phyloP scores from a whole-genome alignment of 2,888 invertebrate genomes.

The Leuctra nigra region DNA sequence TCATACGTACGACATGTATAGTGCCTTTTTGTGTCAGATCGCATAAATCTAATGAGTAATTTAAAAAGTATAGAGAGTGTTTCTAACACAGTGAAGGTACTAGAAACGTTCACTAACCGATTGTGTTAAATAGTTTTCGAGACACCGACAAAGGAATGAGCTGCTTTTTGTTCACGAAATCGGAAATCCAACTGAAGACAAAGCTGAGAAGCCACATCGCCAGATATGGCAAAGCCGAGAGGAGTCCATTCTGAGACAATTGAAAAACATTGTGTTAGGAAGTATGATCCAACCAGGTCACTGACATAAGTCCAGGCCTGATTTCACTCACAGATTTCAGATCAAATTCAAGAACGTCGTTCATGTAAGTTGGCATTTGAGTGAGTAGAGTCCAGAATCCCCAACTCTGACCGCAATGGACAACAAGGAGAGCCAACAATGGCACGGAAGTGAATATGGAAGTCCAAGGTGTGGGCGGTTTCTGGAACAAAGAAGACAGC shows the following conservation, averaged over 20 bases:
- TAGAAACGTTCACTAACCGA: constrained; percentile 49
- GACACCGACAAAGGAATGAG: constrained; percentile 47
- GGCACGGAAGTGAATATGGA: constrained; percentile 58
- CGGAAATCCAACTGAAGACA: constrained; percentile 59
- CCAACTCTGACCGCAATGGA: constrained; percentile 70
- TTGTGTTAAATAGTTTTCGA: constrained; percentile 60
- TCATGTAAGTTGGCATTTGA: constrained; percentile 75
- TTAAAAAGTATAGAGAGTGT: too few relatives aligned
- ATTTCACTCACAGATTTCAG: constrained; percentile 54
- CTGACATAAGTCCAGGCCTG: too few relatives aligned
- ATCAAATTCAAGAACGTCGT: constrained; percentile 60
- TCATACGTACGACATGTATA: too few relatives aligned
- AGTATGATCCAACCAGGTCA: too few relatives aligned
- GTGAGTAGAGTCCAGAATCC: constrained; percentile 80
- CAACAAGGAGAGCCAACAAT: constrained; percentile 62
- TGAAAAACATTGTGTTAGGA: too few relatives aligned
- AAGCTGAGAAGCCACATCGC: constrained; percentile 66
- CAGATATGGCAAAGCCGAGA: constrained; percentile 67
- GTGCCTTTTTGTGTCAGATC: too few relatives aligned
- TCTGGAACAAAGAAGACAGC: constrained; percentile 41
- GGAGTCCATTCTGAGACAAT: constrained; percentile 53
- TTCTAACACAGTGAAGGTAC: too few relatives aligned
- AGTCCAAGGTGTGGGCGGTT: constrained; percentile 63
- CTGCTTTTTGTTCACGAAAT: constrained; percentile 49
- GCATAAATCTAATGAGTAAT: too few relatives aligned